Conservation (phyloP, 2,888 invertebrate genomes). For the Carcina quercana region DNA sequence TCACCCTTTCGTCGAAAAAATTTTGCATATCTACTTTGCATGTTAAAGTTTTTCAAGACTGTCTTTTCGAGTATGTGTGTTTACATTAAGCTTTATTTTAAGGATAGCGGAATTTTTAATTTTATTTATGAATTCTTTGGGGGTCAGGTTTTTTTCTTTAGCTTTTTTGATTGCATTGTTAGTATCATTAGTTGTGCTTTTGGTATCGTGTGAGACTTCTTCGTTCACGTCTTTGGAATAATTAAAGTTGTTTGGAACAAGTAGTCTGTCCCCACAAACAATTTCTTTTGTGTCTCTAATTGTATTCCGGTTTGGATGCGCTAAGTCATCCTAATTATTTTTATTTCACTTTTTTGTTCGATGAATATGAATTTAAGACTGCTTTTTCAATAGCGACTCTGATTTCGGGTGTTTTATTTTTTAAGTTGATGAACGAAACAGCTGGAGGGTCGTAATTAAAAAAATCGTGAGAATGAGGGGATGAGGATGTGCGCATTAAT, state of each 20-base stretch:
- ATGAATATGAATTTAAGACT: slow-evolving; percentile 53
- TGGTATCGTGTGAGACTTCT: slow-evolving; percentile 51
- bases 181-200: slow-evolving; percentile 57
- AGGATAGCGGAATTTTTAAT: slow-evolving; percentile 56
- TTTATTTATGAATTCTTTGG: slow-evolving; percentile 49
- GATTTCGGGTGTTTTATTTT: slow-evolving; percentile 49
- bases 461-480: slow-evolving; percentile 65
- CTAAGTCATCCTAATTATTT: slow-evolving; percentile 56
- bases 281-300: slow-evolving; percentile 55
- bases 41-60: slow-evolving; percentile 53
- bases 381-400: slow-evolving; percentile 43
- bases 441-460: slow-evolving; percentile 64
- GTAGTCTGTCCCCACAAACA: slow-evolving; percentile 56
- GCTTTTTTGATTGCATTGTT: slow-evolving; percentile 38
- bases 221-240: slow-evolving; percentile 53
- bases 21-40: slow-evolving; percentile 57
- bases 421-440: slow-evolving; percentile 49
- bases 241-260: slow-evolving; percentile 57
- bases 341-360: slow-evolving; percentile 56
- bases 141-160: slow-evolving; percentile 62
- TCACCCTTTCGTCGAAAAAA: slow-evolving; percentile 34
- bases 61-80: slow-evolving; percentile 49
- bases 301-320: slow-evolving; percentile 68
- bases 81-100: slow-evolving; percentile 67
- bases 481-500: slow-evolving; percentile 50